Base-by-base conservation (phyloP, 2,113 vertebrate genomes). In the Mustelus asterias region DNA sequence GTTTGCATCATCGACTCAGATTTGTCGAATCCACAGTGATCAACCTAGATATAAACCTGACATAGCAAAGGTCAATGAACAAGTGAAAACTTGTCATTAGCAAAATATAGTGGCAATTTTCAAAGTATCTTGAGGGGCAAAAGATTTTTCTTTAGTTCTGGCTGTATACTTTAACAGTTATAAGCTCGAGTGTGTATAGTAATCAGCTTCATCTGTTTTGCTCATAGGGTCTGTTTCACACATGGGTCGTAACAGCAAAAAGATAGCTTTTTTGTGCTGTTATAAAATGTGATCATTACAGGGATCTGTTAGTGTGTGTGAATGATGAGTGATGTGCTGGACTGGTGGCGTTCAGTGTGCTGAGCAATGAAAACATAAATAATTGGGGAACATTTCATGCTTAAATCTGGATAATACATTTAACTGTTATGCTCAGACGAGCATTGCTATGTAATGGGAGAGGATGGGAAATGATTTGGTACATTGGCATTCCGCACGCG, bases 351-450 rank as follows among this genome's bases (percentile, higher is more conserved):
- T 72, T 48, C 69, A 8, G 18, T 70, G 24, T 26, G 24, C 67
- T 48, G 67, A 44, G 93, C 93, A 95, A 70, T 95, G 93, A 95
- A 95, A 95, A 95, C 41, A 95, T 41, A 10, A 95, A 70, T 95
- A 95, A 95, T 95, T 95, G 93, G 93, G 67, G 37, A 70, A 48
- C 67, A 95, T 70, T 95, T 70, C 10, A 58, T 72, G 67, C 41
- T 69, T 95, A 41, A 41, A 95, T 13, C 93, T 44, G 93, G 65
- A 95, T 48, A 95, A 95, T 70, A 70, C 67, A 41, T 95, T 95
- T 24, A 70, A 72, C 93, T 44, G 93, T 72, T 95, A 95, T 70
- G 24, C 63, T 48, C 37, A 70, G n/a, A 72, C 93, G 1, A 95
- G 37, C 24, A 95, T 70, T 95, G n/a, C 90, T 41, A 6, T 94